Base-by-base conservation (phyloP, 2,888 invertebrate genomes). In the Galerucella pusilla region DNA sequence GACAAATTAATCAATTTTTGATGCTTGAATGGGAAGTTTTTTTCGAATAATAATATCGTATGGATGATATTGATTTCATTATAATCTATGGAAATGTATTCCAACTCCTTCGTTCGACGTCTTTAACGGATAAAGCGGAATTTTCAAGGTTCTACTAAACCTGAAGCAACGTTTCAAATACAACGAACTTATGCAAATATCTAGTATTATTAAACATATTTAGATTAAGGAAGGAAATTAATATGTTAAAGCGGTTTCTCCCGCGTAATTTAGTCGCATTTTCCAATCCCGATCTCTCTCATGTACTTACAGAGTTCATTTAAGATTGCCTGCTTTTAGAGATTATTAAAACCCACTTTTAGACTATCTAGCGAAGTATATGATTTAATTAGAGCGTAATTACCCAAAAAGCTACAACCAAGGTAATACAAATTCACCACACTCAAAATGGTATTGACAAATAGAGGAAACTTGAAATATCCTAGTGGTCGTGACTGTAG, bases 141-240 rank as follows among this genome's bases (percentile, higher is more conserved):
- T 84, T 85, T 81, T 84, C 80, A 80, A 80, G 77, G 85, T 85
- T 84, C 85, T 82, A 79, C 79, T 80, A 81, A 86, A 86, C 85
- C 82, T 81, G 82, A 86, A 84, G 87, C 87, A 87, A 88, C 84
- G 88, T 88, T 88, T 88, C 88, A 83, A 80, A 85, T 82, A 88
- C 88, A 88, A 88, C 88, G 88, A 88, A 88, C 82, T 85, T 85
- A 85, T 86, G 84, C 85, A 86, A 86, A 85, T 81, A 79, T 81
- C 75, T 84, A 84, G 82, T 83, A 81, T 82, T 82, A 84, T 82
- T 83, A 81, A 80, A 81, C 78, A 82, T 83, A 82, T 75, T 83
- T 84, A 84, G 83, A 82, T 80, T 85, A 84, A 83, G 84, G 83
- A 80, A 84, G 81, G 80, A 72, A 20, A 71, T 71, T 71, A 75